Evolutionary conservation across 2,113 vertebrate species (phyloP).

Genomic region (Chitala chitala): DNA sequence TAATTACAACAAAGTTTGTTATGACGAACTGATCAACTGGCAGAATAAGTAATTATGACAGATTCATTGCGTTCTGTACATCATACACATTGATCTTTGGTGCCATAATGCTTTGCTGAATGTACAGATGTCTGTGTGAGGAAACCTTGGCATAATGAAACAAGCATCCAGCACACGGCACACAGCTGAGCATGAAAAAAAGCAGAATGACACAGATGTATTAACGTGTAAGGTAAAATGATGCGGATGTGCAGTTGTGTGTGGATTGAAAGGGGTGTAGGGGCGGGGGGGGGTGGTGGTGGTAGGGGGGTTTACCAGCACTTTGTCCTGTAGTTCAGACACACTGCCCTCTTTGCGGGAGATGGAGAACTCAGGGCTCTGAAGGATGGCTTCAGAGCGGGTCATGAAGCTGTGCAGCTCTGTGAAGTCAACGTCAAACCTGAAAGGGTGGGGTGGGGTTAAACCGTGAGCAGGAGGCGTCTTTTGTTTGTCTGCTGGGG

Average conservation of each 20-base stretch:
- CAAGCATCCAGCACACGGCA: background rate
- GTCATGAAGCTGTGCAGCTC: slow-evolving; percentile 98
- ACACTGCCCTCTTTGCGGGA: slow-evolving; percentile 85
- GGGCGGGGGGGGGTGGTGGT: too few relatives aligned
- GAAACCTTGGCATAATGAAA: slow-evolving; percentile 3
- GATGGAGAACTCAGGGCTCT: slow-evolving; percentile 85
- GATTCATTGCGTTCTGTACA: background rate
- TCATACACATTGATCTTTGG: background rate
- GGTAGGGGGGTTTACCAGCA: slow-evolving; percentile 55
- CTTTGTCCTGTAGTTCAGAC: slow-evolving; percentile 88
- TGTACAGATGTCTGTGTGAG: slow-evolving; percentile 6
- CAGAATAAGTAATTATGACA: background rate
- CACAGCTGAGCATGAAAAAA: slow-evolving; percentile 3
- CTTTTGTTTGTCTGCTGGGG: too few relatives aligned
- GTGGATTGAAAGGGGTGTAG: too few relatives aligned
- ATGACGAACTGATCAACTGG: background rate
- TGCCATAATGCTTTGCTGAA: slow-evolving; percentile 4
- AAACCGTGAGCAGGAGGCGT: too few relatives aligned
- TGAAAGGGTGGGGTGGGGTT: slow-evolving; percentile 40
- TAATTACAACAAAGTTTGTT: background rate
- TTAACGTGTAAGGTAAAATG: background rate
- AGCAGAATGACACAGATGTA: slow-evolving; percentile 2
- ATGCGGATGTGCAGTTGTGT: background rate
- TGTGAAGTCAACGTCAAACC: slow-evolving; percentile 91
- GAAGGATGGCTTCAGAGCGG: slow-evolving; percentile 86